Evolutionary conservation across 2,888 invertebrate genomes (phyloP).

Genomic region (Leucophenga montana): DNA sequence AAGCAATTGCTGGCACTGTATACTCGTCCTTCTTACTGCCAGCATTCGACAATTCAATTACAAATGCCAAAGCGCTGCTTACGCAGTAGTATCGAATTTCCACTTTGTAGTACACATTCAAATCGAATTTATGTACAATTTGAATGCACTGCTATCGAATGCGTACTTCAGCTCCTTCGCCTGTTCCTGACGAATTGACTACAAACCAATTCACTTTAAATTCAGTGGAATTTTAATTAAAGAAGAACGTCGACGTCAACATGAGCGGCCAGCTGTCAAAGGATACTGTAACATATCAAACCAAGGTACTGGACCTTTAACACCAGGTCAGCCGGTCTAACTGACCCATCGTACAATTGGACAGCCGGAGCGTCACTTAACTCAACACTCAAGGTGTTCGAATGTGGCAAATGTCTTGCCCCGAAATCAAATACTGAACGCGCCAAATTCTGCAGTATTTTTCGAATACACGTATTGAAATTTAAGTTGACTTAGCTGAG

Average conservation of each 20-base stretch:
- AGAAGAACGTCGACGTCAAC: slow-evolving; percentile 22
- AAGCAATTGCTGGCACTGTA: slow-evolving; percentile 27
- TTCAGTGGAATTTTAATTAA: slow-evolving; percentile 18
- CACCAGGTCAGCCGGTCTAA: slow-evolving; percentile 43
- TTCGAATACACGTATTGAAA: slow-evolving; percentile 52
- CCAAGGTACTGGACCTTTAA: slow-evolving; percentile 58
- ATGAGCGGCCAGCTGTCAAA: slow-evolving; percentile 46
- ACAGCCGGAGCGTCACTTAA: slow-evolving; percentile 1
- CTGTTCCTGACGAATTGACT: slow-evolving; percentile 59
- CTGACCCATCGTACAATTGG: background rate
- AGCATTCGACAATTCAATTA: slow-evolving; percentile 29
- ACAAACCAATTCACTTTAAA: slow-evolving; percentile 32
- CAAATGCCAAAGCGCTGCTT: slow-evolving; percentile 31
- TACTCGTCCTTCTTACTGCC: slow-evolving; percentile 38
- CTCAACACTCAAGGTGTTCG: slow-evolving; percentile 34
- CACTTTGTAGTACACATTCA: slow-evolving; percentile 39
- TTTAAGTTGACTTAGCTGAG: slow-evolving; percentile 55
- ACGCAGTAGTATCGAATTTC: slow-evolving; percentile 53
- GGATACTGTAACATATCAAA: slow-evolving; percentile 42
- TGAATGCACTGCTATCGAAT: slow-evolving; percentile 43
- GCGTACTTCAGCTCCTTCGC: background rate
- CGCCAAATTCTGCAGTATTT: slow-evolving; percentile 30
- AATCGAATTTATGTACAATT: slow-evolving; percentile 41
- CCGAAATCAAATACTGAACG: slow-evolving; percentile 28
- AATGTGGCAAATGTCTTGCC: slow-evolving; percentile 27